Evolutionary conservation across 2,888 invertebrate species (phyloP).

Genomic region (Sycophila texana): DNA sequence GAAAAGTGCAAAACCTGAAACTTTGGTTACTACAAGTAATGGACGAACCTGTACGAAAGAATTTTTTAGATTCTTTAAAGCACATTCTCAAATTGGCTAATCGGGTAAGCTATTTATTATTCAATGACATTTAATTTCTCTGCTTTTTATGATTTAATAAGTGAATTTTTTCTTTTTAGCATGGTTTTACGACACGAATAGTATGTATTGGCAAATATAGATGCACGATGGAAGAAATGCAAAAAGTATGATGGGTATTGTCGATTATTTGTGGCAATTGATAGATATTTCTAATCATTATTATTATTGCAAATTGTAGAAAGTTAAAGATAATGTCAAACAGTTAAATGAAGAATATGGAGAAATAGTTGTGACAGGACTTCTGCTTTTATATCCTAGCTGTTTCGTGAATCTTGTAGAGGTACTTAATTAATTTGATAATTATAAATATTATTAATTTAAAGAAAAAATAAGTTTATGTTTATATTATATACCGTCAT

Average conservation of each 20-base stretch:
- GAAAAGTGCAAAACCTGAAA: background rate
- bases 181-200: conserved; percentile 61
- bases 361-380: conserved; percentile 59
- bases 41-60: conserved; percentile 58
- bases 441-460: too few relatives aligned
- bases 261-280: background rate
- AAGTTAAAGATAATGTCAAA: conserved; percentile 59
- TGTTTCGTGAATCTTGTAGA: conserved; percentile 66
- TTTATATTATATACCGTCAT: too few relatives aligned
- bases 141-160: background rate
- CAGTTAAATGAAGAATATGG: conserved; percentile 59
- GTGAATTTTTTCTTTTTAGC: conserved; percentile 57
- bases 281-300: background rate
- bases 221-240: conserved; percentile 56
- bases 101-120: conserved; percentile 58
- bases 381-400: conserved; percentile 65
- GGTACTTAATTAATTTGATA: conserved; percentile 37
- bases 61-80: conserved; percentile 62
- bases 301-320: conserved; percentile 48
- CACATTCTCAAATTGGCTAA: conserved; percentile 59
- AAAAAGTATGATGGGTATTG: conserved; percentile 54
- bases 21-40: conserved; percentile 3
- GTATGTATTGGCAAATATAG: conserved; percentile 64
- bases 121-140: conserved; percentile 7
- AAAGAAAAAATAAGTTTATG: too few relatives aligned